These are phyloP conservation scores for Ailurus styani DNA, from an alignment of 2,113 vertebrate genomes.

Conservation along the genomic window DNA sequence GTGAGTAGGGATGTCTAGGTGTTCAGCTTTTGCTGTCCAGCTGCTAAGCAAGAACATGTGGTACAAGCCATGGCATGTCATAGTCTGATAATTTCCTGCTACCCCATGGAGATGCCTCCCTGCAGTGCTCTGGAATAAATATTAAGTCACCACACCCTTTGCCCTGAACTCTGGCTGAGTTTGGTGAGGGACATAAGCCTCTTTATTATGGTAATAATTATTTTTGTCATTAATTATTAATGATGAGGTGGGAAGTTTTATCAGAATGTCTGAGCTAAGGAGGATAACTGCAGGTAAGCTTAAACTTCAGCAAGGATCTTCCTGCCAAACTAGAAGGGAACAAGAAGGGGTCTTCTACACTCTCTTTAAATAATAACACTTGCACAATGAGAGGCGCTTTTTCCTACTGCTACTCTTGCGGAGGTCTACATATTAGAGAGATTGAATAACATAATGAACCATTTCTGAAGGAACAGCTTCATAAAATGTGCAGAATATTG, in stretches of 20 bases:
- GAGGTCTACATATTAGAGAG: not conserved
- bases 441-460: not conserved
- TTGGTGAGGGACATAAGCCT: not conserved
- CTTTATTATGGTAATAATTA: not conserved
- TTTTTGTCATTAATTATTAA: not conserved
- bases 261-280: not conserved
- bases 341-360: not conserved
- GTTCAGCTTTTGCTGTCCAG: not conserved
- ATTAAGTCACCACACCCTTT: not conserved
- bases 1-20: not conserved
- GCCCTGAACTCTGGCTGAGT: not conserved
- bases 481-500: not conserved
- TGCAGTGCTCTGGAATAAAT: not conserved
- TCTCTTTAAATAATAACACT: not conserved
- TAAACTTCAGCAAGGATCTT: not conserved
- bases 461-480: not conserved
- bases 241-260: not conserved
- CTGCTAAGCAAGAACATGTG: not conserved
- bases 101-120: fast-evolving
- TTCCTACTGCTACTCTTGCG: not conserved
- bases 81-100: not conserved
- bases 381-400: not conserved
- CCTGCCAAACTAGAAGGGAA: not conserved
- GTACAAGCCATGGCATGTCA: fast-evolving
- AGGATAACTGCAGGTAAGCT: not conserved